Evolutionary conservation across 2,113 vertebrate species (phyloP), one percentile per base, ranked within the genome.

Genomic region (Crotalus viridis): DNA sequence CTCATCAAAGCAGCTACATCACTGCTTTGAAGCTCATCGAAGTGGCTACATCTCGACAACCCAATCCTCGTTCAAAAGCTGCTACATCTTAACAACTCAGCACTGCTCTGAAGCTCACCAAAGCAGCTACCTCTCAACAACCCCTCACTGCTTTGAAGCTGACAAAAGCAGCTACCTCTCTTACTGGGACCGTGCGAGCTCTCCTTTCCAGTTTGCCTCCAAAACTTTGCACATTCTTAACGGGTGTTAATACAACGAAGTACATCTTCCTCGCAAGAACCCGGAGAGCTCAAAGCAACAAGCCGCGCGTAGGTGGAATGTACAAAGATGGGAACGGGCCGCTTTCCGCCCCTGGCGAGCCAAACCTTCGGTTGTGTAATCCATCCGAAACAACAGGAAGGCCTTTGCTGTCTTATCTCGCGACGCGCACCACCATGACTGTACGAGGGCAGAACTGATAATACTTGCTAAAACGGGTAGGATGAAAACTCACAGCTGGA

Each of bases 341-440:
- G 4, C 4, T 46, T 54, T 52, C 2, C 1, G 33, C 0, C 21
- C 2, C 10, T 57, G n/a, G 21, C 21, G 39, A 54, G 10, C 51
- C 22, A 43, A 46, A 26, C 15, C 5, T 51, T 51, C n/a, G 0
- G n/a, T n/a, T n/a, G 61, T 69, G 61, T 69, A 28, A 69, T 69
- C 61, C 3, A 4, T n/a, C 12, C 10, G 1, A 69, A 69, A 69
- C 28, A 15, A 13, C 12, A 69, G 28, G 26, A 64, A 26, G 61
- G 28, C 13, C 61, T 69, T 69, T 69, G 61, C 61, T 4, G 10
- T n/a, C 61, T 5, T n/a, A n/a, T 4, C n/a, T n/a, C 0, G 10
- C 4, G 3, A 28, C 12, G 10, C 1, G 0, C 2, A 12, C 28
- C 61, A 64, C 10, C 3, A n/a, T 0, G 28, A n/a, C 13, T n/a